Percentiles rank a stretch among this genome's conserved stretches.
phyloP scores from a whole-genome alignment of 2,113 vertebrate species.

The Pseudorhombus dupliciocellatus region DNA sequence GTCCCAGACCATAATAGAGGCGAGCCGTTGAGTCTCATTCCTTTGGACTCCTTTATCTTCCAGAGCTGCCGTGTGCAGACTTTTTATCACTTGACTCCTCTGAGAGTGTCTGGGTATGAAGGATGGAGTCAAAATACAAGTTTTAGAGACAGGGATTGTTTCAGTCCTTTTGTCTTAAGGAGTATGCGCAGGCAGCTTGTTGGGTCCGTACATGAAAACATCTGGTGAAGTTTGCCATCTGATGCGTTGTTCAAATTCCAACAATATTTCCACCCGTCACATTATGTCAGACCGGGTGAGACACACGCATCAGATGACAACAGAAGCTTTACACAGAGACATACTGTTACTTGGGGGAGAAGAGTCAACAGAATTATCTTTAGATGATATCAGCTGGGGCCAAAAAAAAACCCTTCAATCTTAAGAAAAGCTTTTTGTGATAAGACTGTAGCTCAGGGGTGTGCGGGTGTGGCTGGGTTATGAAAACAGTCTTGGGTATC shows the following conservation, averaged over 20 bases:
- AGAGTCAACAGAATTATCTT: slow-evolving; percentile 42
- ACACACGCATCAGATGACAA: slow-evolving; percentile 24
- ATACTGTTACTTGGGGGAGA: slow-evolving; percentile 25
- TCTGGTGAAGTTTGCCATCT: slow-evolving; percentile 7
- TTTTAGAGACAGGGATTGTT: background rate
- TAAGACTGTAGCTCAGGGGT: slow-evolving; percentile 43
- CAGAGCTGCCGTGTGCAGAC: background rate
- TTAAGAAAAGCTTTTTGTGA: slow-evolving; percentile 34
- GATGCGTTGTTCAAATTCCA: slow-evolving; percentile 41
- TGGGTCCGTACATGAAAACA: slow-evolving; percentile 1
- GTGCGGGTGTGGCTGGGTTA: background rate
- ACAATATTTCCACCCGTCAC: slow-evolving; percentile 39
- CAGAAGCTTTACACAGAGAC: slow-evolving; percentile 40
- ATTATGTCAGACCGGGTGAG: slow-evolving; percentile 24
- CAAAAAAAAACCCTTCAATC: slow-evolving; percentile 7
- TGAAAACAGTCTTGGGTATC: slow-evolving; percentile 30
- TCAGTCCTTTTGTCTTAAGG: background rate
- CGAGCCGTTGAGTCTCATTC: background rate
- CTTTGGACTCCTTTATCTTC: slow-evolving; percentile 11
- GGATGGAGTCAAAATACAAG: background rate
- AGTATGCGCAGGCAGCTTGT: background rate
- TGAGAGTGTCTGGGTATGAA: background rate
- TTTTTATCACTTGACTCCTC: slow-evolving; percentile 3
- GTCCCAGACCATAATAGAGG: background rate
- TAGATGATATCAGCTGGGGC: slow-evolving; percentile 43